Evolutionary conservation across 2,113 vertebrate species (phyloP).

Genomic region (Lepisosteus oculatus): DNA sequence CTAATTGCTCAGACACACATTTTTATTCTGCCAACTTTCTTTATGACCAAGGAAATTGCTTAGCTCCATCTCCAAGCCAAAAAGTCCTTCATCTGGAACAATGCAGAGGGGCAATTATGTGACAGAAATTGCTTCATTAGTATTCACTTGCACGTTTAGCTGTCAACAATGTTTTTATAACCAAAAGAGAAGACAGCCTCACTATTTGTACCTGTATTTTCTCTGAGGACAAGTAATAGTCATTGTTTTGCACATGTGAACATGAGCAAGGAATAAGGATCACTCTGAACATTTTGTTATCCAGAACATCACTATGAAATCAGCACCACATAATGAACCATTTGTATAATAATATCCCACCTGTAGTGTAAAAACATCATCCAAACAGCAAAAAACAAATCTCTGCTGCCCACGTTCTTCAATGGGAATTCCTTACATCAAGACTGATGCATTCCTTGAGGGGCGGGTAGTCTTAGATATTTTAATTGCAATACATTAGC

Average conservation of each 20-base stretch:
- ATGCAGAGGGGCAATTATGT: slow-evolving; percentile 15
- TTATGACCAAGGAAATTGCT: slow-evolving; percentile 22
- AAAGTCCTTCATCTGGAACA: slow-evolving; percentile 11
- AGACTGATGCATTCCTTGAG: slow-evolving; percentile 10
- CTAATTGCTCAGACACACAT: background rate
- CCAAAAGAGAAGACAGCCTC: background rate
- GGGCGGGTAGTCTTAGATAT: background rate
- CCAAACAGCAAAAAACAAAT: background rate
- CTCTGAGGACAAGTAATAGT: background rate
- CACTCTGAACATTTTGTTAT: background rate
- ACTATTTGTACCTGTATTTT: background rate
- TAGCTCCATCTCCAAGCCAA: background rate
- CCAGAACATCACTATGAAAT: background rate
- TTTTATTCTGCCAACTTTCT: slow-evolving; percentile 16
- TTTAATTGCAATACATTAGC: slow-evolving; percentile 30
- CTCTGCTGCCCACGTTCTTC: background rate
- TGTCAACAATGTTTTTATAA: background rate
- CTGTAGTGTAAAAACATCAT: background rate
- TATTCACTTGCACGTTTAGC: background rate
- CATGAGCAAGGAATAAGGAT: background rate
- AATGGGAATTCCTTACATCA: background rate
- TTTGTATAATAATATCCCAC: background rate
- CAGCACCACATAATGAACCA: background rate
- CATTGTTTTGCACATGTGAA: background rate
- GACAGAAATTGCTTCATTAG: slow-evolving; percentile 24